Percentiles rank a stretch among this genome's conserved stretches.
Conservation (phyloP, 2,113 vertebrate genomes). For the Acrocephalus arundinaceus region DNA sequence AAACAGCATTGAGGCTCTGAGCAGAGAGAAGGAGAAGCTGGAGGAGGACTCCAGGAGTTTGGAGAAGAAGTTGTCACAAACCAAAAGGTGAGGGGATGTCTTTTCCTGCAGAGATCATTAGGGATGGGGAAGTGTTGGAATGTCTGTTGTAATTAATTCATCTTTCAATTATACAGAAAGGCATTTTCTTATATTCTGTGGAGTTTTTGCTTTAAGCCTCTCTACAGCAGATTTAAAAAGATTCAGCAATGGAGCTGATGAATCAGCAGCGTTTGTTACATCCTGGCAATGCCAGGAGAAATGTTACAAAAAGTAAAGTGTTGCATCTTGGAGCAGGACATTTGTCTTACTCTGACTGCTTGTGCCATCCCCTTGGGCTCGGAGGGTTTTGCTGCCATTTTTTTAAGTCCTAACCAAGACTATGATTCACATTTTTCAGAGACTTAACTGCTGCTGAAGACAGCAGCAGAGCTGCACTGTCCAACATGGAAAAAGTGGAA, state of each 20-base stretch:
- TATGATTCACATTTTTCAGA: conserved; percentile 39
- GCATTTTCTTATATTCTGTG: neutral
- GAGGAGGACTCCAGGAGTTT: conserved; percentile 69
- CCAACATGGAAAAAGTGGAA: conserved; percentile 55
- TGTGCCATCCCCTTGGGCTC: neutral
- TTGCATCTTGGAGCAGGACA: neutral
- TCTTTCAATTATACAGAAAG: neutral
- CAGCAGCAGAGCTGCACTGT: conserved; percentile 24
- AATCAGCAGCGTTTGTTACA: neutral
- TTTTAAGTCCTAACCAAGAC: neutral
- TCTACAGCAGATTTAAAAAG: neutral
- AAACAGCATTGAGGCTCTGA: conserved; percentile 49
- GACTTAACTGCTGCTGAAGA: conserved; percentile 71
- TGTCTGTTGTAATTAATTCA: neutral
- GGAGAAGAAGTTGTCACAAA: conserved; percentile 74
- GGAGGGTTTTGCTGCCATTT: neutral
- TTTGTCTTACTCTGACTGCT: neutral
- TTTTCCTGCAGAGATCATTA: neutral
- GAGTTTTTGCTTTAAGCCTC: neutral
- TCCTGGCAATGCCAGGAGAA: neutral
- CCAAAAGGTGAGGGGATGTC: conserved; percentile 66
- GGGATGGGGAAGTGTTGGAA: neutral
- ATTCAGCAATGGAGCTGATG: neutral
- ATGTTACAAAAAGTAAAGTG: neutral
- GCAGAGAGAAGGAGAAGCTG: conserved; percentile 70